These are phyloP conservation scores for Lasioglossum zephyrum DNA, from an alignment of 2,888 invertebrate genomes.

Conservation along the genomic window DNA sequence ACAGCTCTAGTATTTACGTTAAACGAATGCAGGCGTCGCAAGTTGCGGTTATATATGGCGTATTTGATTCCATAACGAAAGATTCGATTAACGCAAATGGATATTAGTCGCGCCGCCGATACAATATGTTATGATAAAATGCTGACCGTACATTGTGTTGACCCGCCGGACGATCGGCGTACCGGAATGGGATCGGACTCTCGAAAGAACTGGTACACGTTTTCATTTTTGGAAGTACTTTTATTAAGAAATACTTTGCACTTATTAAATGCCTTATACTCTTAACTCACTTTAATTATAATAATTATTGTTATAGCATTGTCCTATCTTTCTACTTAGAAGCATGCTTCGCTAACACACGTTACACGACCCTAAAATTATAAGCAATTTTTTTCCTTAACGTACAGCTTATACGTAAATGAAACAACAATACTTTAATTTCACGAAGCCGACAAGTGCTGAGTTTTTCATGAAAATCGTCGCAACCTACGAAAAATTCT, in stretches of 20 bases:
- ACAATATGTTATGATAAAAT: neutral
- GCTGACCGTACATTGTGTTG: neutral
- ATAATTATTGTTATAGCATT: conserved; percentile 84
- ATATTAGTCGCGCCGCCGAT: neutral
- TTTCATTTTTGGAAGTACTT: conserved; percentile 82
- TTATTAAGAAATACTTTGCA: conserved; percentile 85
- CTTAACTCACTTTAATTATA: conserved; percentile 83
- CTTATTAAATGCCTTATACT: conserved; percentile 84
- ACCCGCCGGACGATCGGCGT: neutral
- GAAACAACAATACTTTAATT: conserved; percentile 79
- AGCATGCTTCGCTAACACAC: conserved; percentile 84
- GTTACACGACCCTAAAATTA: conserved; percentile 84
- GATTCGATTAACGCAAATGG: neutral
- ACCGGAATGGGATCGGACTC: neutral
- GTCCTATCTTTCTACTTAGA: conserved; percentile 83
- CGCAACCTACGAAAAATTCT: conserved; percentile 56
- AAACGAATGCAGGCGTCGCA: neutral
- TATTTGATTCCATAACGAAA: neutral
- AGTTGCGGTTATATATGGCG: neutral
- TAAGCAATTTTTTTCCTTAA: conserved; percentile 82
- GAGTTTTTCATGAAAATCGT: conserved; percentile 56
- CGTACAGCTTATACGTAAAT: conserved; percentile 79
- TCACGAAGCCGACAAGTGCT: conserved; percentile 65
- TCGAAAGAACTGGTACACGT: neutral
- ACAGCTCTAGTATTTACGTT: neutral